Conservation (phyloP, 2,888 invertebrate species). For the Tubulanus polymorphus region DNA sequence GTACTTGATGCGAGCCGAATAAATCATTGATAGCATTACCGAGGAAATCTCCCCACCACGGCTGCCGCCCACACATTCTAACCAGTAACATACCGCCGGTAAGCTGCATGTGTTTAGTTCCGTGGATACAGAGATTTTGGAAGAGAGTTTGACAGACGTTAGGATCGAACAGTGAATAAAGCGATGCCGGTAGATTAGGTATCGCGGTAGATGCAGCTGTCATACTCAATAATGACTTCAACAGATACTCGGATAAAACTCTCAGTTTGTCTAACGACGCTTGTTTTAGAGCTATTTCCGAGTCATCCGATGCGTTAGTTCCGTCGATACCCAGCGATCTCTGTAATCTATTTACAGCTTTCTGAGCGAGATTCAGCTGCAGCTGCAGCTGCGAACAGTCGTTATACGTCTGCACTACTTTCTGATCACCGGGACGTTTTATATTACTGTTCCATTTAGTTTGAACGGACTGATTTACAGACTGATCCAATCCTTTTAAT, state of each 20-base stretch:
- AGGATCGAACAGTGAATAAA: constrained; percentile 41
- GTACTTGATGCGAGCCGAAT: constrained; percentile 73
- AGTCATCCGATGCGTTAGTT: constrained; percentile 2
- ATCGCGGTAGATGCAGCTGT: constrained; percentile 52
- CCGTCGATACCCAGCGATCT: constrained; percentile 53
- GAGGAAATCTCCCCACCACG: constrained; percentile 90
- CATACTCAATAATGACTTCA: constrained; percentile 69
- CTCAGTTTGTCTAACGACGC: constrained; percentile 80
- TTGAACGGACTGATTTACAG: not conserved
- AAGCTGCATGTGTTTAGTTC: constrained; percentile 71
- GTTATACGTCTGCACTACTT: constrained; percentile 60
- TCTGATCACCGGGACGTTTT: too few relatives aligned
- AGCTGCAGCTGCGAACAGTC: constrained; percentile 86
- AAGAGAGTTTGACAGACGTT: constrained; percentile 61
- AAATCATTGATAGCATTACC: constrained; percentile 74
- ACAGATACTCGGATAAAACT: constrained; percentile 73
- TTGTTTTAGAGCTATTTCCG: constrained; percentile 34
- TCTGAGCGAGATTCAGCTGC: constrained; percentile 74
- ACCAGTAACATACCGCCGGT: constrained; percentile 64
- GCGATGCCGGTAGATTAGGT: constrained; percentile 33
- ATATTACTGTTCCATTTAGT: constrained; percentile 58
- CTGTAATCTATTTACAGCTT: constrained; percentile 66
- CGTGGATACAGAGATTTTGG: constrained; percentile 70
- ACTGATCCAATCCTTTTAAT: constrained; percentile 51
- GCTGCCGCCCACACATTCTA: constrained; percentile 69